These are phyloP conservation scores for Ochotona princeps DNA, from an alignment of 2,113 vertebrate genomes.

Conservation along the genomic window DNA sequence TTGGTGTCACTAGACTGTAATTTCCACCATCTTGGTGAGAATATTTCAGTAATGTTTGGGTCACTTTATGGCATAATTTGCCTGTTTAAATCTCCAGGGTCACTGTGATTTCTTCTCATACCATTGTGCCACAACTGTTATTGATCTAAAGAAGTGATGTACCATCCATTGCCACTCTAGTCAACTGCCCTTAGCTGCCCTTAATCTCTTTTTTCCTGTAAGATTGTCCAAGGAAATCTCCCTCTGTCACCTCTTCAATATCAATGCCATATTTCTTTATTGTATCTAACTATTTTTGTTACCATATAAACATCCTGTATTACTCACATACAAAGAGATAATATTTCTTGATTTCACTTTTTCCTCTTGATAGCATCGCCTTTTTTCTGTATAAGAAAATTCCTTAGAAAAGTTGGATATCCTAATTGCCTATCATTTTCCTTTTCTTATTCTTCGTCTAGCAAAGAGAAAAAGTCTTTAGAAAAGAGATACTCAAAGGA, in stretches of 20 bases:
- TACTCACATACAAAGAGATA: not conserved
- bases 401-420: not conserved
- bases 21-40: not conserved
- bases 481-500: not conserved
- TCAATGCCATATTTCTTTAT: not conserved
- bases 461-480: not conserved
- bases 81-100: not conserved
- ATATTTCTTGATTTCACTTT: not conserved
- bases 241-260: not conserved
- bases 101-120: not conserved
- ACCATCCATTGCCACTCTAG: not conserved
- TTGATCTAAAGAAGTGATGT: not conserved
- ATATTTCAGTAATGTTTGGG: not conserved
- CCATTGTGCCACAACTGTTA: not conserved
- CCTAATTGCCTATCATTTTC: not conserved
- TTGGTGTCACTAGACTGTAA: not conserved
- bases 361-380: not conserved
- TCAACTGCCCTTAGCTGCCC: not conserved
- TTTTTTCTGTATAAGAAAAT: not conserved
- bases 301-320: not conserved
- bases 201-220: not conserved
- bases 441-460: not conserved
- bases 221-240: not conserved
- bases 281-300: not conserved
- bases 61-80: not conserved